A percentile compares a stretch with the other conserved stretches of the same genome.
phyloP scores from a whole-genome alignment of 1,140 invertebrate genomes.

The Cherax quadricarinatus region DNA sequence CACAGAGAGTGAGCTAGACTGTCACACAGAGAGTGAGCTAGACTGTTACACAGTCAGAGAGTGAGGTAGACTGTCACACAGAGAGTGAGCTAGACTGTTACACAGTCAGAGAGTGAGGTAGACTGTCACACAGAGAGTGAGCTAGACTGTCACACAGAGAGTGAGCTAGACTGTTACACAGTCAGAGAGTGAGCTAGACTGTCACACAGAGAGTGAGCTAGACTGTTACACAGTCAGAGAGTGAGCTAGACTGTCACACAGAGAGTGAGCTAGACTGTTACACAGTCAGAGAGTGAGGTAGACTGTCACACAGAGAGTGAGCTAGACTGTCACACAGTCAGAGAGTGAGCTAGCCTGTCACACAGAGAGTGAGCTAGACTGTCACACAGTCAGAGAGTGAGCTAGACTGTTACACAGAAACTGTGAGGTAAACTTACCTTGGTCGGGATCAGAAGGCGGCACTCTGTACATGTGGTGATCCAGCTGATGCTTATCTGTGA shows the following conservation, averaged over 20 bases:
- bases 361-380: not conserved
- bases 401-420: not conserved
- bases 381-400: not conserved
- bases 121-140: not conserved
- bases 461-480: slow-evolving; percentile 6
- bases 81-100: not conserved
- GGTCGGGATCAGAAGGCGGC: not conserved
- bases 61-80: not conserved
- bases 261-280: no score
- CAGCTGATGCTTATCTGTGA: not conserved
- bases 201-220: not conserved
- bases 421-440: not conserved
- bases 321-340: not conserved
- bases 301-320: no score
- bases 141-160: no score
- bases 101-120: not conserved
- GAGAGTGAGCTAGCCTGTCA: not conserved
- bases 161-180: no score
- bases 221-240: not conserved
- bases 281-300: no score
- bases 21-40: no score
- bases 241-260: no score
- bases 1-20: no score
- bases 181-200: no score
- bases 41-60: not conserved